phyloP scores from a whole-genome alignment of 2,797 vertebrate species.

The Lepilemur septentrionalis region DNA sequence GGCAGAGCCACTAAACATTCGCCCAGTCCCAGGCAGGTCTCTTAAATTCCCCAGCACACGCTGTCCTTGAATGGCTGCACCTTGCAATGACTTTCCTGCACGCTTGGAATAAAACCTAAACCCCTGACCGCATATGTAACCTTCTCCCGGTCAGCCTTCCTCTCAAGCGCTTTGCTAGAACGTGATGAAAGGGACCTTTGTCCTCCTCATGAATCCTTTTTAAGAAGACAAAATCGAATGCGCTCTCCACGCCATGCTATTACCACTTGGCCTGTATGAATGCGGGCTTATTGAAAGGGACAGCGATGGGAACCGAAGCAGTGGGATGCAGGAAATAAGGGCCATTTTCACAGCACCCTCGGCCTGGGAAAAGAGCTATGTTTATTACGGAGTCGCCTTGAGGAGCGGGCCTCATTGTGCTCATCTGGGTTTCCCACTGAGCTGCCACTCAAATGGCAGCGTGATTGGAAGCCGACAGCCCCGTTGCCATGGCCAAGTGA shows the following conservation, averaged over 20 bases:
- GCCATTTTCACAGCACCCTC: background rate
- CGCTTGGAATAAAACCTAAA: background rate
- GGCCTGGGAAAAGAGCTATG: constrained; percentile 43
- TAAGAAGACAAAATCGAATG: background rate
- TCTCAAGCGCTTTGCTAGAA: background rate
- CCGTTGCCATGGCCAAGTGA: background rate
- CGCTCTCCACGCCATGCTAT: background rate
- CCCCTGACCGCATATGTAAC: fast-evolving
- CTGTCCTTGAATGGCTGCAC: background rate
- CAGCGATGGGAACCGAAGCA: background rate
- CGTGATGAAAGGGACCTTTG: constrained; percentile 24
- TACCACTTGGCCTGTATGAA: background rate
- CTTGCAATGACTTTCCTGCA: background rate
- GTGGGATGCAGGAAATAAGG: background rate
- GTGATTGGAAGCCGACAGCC: background rate
- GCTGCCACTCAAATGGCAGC: constrained; percentile 20
- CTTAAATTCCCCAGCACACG: background rate
- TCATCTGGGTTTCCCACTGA: constrained; percentile 33
- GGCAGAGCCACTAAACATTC: background rate
- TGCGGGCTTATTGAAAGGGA: background rate
- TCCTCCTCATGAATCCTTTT: background rate
- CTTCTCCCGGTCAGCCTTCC: background rate
- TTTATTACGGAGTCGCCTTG: background rate
- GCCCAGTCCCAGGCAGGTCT: background rate
- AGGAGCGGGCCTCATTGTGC: background rate